Evolutionary conservation across 2,797 vertebrate species (phyloP).

Genomic region (Threskiornis aethiopicus): DNA sequence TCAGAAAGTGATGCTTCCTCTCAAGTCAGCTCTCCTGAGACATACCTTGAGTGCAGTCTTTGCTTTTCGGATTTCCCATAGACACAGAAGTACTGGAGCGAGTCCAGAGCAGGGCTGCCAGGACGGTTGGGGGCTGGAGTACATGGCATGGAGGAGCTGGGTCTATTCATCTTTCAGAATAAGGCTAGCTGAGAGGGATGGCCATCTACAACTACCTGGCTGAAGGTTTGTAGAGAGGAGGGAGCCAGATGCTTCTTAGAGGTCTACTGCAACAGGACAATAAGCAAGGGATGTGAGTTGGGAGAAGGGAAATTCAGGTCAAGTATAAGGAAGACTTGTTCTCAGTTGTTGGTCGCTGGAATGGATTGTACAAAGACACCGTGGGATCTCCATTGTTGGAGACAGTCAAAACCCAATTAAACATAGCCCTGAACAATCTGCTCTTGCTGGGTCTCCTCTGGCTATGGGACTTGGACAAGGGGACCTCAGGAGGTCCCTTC

Average conservation of each 20-base stretch:
- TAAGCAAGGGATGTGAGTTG: not conserved
- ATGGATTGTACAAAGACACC: not conserved
- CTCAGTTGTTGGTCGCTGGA: not conserved
- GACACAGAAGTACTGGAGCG: not conserved
- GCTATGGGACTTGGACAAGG: not conserved
- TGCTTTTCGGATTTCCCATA: not conserved
- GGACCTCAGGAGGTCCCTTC: not conserved
- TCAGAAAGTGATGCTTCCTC: not conserved
- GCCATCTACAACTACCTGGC: not conserved
- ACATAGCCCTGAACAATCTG: not conserved
- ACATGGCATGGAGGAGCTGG: not conserved
- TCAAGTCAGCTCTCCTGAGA: not conserved
- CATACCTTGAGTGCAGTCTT: not conserved
- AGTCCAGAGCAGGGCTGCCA: not conserved
- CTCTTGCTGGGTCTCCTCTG: not conserved
- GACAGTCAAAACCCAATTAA: fast-evolving
- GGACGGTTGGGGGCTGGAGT: not conserved
- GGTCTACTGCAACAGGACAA: not conserved
- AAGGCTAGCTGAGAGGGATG: not conserved
- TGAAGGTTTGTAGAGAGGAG: not conserved
- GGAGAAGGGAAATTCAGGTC: not conserved
- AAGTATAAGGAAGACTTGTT: not conserved
- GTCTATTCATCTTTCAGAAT: not conserved
- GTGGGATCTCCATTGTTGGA: not conserved
- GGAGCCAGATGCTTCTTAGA: not conserved